These are phyloP conservation scores for Parasteatoda lunata DNA, from an alignment of 2,888 invertebrate species.

Conservation along the genomic window DNA sequence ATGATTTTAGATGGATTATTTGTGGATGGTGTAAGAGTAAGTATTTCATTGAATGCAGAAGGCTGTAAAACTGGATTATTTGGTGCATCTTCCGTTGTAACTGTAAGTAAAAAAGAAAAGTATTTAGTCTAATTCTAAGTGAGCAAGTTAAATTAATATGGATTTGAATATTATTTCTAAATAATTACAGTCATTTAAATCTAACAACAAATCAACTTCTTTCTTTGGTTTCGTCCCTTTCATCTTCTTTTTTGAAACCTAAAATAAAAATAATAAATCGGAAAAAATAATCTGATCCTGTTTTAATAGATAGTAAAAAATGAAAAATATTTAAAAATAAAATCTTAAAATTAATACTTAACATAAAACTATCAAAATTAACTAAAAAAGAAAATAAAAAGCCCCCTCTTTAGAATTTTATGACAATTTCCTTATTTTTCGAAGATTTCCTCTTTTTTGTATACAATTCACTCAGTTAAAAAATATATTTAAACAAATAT, in stretches of 20 bases:
- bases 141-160: neutral
- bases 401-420: too few relatives aligned
- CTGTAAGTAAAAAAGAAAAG: constrained; percentile 19
- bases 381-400: too few relatives aligned
- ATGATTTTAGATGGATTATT: constrained; percentile 25
- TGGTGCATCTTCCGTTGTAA: constrained; percentile 40
- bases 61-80: constrained; percentile 56
- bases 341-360: too few relatives aligned
- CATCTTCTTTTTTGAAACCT: constrained; percentile 71
- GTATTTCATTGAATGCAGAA: constrained; percentile 76
- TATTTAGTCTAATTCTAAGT: neutral
- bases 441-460: too few relatives aligned
- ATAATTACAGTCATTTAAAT: constrained; percentile 82
- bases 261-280: neutral
- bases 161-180: neutral
- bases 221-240: constrained; percentile 75
- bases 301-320: neutral
- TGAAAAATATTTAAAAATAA: neutral
- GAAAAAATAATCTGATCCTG: neutral
- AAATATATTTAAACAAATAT: too few relatives aligned
- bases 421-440: too few relatives aligned
- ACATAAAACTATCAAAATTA: too few relatives aligned
- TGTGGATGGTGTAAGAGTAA: constrained; percentile 88
- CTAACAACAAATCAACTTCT: constrained; percentile 87
- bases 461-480: too few relatives aligned